phyloP scores from a whole-genome alignment of 2,113 vertebrate species.

The Dinomys branickii region DNA sequence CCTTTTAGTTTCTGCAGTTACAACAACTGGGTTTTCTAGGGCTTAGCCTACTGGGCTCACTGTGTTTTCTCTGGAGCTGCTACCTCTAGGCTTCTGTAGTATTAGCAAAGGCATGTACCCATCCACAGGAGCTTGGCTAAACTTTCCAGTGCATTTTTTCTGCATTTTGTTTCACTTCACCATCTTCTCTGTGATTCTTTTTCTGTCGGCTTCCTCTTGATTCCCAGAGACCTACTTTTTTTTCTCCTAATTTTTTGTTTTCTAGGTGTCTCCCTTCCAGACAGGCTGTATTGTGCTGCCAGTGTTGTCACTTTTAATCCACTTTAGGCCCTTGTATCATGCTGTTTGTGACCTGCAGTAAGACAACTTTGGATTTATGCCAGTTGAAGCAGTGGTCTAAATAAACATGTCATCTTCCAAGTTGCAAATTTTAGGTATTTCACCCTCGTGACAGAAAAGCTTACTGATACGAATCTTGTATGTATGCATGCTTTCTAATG shows the following conservation, averaged over 20 bases:
- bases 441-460: too few species aligned
- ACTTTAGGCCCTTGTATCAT: neutral
- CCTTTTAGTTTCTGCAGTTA: neutral
- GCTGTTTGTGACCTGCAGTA: too few species aligned
- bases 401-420: neutral
- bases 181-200: neutral
- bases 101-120: neutral
- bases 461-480: too few species aligned
- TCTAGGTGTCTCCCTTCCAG: too few species aligned
- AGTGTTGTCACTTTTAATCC: too few species aligned
- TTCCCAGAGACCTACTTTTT: neutral
- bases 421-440: neutral
- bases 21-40: neutral
- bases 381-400: neutral
- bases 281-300: too few species aligned
- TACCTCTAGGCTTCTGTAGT: neutral
- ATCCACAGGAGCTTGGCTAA: neutral
- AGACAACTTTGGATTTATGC: neutral
- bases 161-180: neutral
- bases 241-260: neutral
- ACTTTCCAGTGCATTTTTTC: neutral
- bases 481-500: too few species aligned
- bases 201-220: neutral
- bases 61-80: neutral
- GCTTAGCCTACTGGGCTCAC: neutral